These are phyloP conservation scores for Allygus modestus DNA, from an alignment of 2,888 invertebrate genomes.

Conservation along the genomic window DNA sequence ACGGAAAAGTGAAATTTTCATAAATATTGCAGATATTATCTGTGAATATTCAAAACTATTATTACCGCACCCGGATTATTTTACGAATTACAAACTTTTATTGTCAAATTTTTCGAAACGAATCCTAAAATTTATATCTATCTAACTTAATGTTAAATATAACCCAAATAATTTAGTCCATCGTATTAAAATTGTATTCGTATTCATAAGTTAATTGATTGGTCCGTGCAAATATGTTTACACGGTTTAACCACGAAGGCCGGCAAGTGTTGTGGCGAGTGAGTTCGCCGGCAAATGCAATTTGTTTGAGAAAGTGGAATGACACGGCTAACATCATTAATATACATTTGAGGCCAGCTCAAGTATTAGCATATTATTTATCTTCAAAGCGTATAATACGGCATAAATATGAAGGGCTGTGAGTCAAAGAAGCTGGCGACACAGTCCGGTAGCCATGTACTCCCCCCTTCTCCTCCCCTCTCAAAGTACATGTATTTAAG, in stretches of 20 bases:
- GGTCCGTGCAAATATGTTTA: too few species aligned
- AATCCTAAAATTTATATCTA: too few species aligned
- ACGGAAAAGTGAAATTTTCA: too few species aligned
- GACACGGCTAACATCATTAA: constrained; percentile 39
- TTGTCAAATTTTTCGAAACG: too few species aligned
- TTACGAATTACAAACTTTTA: too few species aligned
- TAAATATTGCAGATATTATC: too few species aligned
- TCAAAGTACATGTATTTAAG: constrained; percentile 12
- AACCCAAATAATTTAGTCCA: too few species aligned
- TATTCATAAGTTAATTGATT: too few species aligned
- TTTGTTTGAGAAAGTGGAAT: constrained; percentile 38
- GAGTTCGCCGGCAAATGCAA: constrained; percentile 35
- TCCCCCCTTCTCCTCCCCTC: background rate
- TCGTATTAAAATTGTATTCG: too few species aligned
- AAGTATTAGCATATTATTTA: constrained; percentile 55
- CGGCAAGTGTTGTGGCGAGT: background rate
- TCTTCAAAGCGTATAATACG: constrained; percentile 47
- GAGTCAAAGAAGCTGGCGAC: constrained; percentile 26
- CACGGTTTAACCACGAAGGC: background rate
- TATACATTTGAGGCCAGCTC: constrained; percentile 41
- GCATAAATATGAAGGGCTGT: constrained; percentile 36
- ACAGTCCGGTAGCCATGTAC: constrained; percentile 3
- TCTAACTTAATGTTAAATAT: too few species aligned
- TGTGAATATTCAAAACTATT: too few species aligned
- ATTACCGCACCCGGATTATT: too few species aligned